A percentile compares a stretch with the other conserved stretches of the same genome.
These are phyloP conservation scores for Acomys russatus DNA, from an alignment of 2,797 vertebrate genomes.

Conservation along the genomic window DNA sequence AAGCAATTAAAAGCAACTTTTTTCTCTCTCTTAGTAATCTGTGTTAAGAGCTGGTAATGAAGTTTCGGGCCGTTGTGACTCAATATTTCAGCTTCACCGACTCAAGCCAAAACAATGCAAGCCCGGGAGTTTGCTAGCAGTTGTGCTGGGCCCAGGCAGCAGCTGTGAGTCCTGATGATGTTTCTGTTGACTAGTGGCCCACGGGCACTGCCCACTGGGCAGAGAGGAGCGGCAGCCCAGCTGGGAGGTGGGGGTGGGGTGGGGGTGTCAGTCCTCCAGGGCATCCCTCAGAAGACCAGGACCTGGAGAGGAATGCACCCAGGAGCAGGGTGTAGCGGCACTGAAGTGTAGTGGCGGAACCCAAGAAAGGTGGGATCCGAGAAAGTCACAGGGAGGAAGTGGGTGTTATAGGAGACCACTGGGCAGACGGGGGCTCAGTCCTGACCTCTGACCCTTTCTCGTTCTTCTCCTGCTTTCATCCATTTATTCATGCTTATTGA, in stretches of 20 bases:
- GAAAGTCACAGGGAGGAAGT: neutral
- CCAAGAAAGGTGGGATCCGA: neutral
- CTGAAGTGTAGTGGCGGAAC: neutral
- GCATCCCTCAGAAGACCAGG: neutral
- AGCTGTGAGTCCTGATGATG: constrained; percentile 41
- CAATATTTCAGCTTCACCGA: constrained; percentile 89
- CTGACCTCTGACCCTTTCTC: constrained; percentile 1
- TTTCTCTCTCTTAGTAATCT: constrained; percentile 88
- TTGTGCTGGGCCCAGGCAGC: constrained; percentile 75
- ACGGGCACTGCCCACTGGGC: neutral
- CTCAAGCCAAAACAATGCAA: constrained; percentile 89
- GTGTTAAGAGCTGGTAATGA: constrained; percentile 91
- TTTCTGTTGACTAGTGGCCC: neutral
- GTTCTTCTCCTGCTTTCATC: neutral
- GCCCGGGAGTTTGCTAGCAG: constrained; percentile 83
- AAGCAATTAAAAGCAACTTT: constrained; percentile 97
- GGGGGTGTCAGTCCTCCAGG: neutral
- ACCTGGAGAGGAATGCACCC: neutral
- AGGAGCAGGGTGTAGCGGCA: neutral
- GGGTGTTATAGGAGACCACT: neutral
- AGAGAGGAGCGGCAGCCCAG: neutral
- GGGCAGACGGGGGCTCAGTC: neutral
- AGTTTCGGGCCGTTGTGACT: constrained; percentile 90
- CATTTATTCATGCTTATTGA: neutral
- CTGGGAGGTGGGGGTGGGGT: neutral